These are phyloP conservation scores for Pseudopodoces humilis DNA, from an alignment of 2,113 vertebrate genomes.

Conservation along the genomic window DNA sequence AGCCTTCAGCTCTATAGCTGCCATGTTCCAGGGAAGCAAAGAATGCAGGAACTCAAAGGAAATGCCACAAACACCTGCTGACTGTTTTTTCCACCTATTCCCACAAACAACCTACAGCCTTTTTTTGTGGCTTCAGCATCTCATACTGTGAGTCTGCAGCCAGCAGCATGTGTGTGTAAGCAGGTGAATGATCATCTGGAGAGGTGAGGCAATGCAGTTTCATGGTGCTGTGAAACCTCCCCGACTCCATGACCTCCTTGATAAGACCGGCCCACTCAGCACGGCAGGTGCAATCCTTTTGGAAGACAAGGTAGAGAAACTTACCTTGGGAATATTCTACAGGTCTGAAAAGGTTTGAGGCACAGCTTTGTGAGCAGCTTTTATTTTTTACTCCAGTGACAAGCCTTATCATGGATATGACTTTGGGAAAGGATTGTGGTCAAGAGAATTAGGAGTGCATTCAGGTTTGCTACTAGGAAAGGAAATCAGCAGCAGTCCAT, in stretches of 20 bases:
- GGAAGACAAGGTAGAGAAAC: background rate
- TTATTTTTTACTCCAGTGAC: background rate
- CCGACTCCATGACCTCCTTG: background rate
- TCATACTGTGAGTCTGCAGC: background rate
- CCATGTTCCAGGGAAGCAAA: background rate
- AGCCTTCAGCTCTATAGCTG: background rate
- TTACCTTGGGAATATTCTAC: background rate
- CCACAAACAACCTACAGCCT: background rate
- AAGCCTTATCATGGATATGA: background rate
- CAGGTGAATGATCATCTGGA: background rate
- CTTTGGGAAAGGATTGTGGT: background rate
- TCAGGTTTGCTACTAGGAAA: background rate
- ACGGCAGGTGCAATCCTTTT: background rate
- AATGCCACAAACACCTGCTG: background rate
- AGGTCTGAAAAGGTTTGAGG: background rate
- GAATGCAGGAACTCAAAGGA: background rate
- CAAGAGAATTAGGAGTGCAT: background rate
- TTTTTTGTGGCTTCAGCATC: background rate
- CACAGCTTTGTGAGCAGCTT: background rate
- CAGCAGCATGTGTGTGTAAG: background rate
- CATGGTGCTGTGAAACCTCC: background rate
- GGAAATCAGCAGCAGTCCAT: background rate
- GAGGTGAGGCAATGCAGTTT: background rate
- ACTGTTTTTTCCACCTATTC: background rate
- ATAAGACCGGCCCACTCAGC: accelerated